A percentile compares a stretch with the other conserved stretches of the same genome.
Evolutionary conservation across 2,113 vertebrate genomes (phyloP).

Genomic region (Calypte anna): DNA sequence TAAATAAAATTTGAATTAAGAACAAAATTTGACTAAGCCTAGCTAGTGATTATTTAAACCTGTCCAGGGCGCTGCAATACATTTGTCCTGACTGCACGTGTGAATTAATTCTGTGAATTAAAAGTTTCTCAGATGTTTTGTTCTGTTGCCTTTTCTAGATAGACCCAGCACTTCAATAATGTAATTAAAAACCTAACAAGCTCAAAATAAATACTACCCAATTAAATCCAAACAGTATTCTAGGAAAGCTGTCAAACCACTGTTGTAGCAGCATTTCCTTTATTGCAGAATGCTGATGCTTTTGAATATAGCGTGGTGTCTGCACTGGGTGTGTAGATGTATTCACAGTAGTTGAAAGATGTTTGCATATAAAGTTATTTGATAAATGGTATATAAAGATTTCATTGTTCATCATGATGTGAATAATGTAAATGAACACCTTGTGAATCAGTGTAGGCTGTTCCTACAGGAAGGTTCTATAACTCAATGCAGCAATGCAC

Average conservation of each 20-base stretch:
- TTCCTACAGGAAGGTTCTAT: background rate
- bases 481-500: background rate
- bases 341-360: background rate
- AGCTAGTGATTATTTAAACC: constrained; percentile 30
- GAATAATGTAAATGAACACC: background rate
- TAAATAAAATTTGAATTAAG: constrained; percentile 73
- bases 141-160: background rate
- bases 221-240: background rate
- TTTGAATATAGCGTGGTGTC: background rate
- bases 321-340: background rate
- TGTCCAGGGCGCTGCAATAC: background rate
- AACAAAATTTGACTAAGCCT: constrained; percentile 27
- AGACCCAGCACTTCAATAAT: background rate
- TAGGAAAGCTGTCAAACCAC: background rate
- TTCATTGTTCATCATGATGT: background rate
- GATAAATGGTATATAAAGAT: background rate
- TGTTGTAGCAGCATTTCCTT: background rate
- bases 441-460: background rate
- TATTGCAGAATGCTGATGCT: background rate
- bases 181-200: background rate
- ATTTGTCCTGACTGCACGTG: background rate
- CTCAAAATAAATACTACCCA: background rate
- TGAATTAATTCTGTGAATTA: background rate
- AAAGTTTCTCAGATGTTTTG: background rate
- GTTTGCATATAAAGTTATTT: constrained; percentile 19